Base-by-base conservation (phyloP, 2,888 invertebrate species). In the Iphiclides podalirius region DNA sequence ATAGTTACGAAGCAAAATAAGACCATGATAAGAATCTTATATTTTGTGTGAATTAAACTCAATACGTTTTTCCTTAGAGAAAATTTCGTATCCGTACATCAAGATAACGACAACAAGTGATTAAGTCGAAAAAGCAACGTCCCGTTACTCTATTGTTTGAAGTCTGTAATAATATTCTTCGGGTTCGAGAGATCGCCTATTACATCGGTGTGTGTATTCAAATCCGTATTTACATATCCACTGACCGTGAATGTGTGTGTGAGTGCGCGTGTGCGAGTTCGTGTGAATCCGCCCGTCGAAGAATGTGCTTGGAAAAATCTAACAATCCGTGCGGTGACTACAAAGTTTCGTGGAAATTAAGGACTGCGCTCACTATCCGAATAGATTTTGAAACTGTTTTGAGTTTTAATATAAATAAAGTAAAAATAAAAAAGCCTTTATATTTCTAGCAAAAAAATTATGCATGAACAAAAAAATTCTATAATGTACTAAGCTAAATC, bases 191-290 rank as follows among this genome's bases (percentile, higher is more conserved):
- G 54, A 51, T 45, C 34, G 54, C 56, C 59, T 55, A 34, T 50
- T 52, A n/a, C 20, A 23, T 14, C 47, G 54, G 53, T 57, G 68
- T 67, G 70, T 64, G 68, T 68, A 75, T 77, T 73, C 70, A 72
- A 72, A 77, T 70, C 64, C 68, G 64, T 75, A 84, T 83, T 83
- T 82, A 82, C 85, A 84, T 86, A 85, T 76, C 69, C 84, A 82
- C 70, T 72, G 75, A 84, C 85, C 85, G 85, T 84, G 79, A 83
- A 84, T 72, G 69, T 75, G 68, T 73, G 65, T 63, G 62, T 64
- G 58, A 55, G 51, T 50, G 53, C 53, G 47, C 61, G 55, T 69
- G 75, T 74, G 72, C 70, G 75, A 59, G 65, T 69, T 70, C 84
- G 85, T 85, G 86, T 85, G 86, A 86, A 85, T 77, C 72, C 71